These are phyloP conservation scores for Cotesia congregata DNA, from an alignment of 2,888 invertebrate genomes.

Conservation along the genomic window DNA sequence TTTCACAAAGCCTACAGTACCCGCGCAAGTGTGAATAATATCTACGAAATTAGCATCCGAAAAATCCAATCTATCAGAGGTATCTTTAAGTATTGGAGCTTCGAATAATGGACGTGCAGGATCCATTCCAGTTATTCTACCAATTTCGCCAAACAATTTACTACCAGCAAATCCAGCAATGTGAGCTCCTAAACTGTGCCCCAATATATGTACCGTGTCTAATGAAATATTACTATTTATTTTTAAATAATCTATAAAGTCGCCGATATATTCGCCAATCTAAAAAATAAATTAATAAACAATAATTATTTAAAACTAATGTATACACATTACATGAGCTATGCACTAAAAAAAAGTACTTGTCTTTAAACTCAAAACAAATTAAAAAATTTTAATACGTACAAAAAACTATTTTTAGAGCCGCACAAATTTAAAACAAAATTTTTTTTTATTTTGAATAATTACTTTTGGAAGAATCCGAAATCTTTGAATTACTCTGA, in stretches of 20 bases:
- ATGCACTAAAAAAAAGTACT: too few relatives aligned
- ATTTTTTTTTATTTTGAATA: too few relatives aligned
- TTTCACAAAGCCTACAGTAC: conserved; percentile 75
- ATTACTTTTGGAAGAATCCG: too few relatives aligned
- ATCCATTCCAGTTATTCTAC: conserved; percentile 74
- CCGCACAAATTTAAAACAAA: too few relatives aligned
- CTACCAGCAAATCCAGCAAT: conserved; percentile 63
- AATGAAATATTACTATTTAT: conserved; percentile 52
- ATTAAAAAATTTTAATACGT: too few relatives aligned
- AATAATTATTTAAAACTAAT: neutral
- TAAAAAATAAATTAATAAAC: conserved; percentile 29
- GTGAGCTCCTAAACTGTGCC: conserved; percentile 69
- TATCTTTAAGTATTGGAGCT: conserved; percentile 60
- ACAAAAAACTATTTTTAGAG: too few relatives aligned
- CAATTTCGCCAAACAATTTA: conserved; percentile 58
- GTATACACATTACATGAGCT: too few relatives aligned
- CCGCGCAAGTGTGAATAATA: conserved; percentile 81
- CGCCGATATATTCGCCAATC: conserved; percentile 62
- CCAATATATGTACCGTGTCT: conserved; percentile 62
- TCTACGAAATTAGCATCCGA: conserved; percentile 81
- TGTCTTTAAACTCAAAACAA: too few relatives aligned
- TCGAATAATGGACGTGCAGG: conserved; percentile 80
- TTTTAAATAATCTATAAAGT: conserved; percentile 61
- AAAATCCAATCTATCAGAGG: conserved; percentile 72
- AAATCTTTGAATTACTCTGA: too few relatives aligned